A percentile compares a stretch with the other conserved stretches of the same genome.
phyloP scores from a whole-genome alignment of 2,888 invertebrate genomes.

The Thecocarcelia acutangulata region DNA sequence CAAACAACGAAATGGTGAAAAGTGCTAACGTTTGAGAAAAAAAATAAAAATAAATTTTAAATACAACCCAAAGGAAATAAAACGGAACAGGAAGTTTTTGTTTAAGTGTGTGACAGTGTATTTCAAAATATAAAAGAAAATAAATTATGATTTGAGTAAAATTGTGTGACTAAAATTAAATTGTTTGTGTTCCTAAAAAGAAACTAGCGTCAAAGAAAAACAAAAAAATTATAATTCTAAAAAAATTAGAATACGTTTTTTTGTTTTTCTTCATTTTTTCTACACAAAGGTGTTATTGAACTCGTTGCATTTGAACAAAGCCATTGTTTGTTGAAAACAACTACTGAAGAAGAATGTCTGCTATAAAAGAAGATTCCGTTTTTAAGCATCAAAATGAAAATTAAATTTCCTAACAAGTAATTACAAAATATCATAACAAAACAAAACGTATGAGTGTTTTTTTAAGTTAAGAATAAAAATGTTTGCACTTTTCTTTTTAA shows the following conservation, averaged over 20 bases:
- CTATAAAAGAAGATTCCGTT: neutral
- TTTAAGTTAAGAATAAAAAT: no score
- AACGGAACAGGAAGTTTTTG: constrained; percentile 57
- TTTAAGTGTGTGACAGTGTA: constrained; percentile 11
- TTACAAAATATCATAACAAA: constrained; percentile 1
- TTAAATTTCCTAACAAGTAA: neutral
- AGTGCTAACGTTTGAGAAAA: constrained; percentile 13
- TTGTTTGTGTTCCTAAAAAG: neutral
- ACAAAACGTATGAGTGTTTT: no score
- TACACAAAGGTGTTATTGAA: constrained; percentile 58
- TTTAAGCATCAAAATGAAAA: neutral
- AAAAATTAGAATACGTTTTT: neutral
- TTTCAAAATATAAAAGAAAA: constrained; percentile 10
- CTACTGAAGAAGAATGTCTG: neutral
- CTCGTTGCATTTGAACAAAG: constrained; percentile 52
- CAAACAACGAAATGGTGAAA: constrained; percentile 64
- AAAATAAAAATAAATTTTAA: constrained; percentile 19
- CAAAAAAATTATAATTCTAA: constrained; percentile 29
- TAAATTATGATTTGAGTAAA: no score
- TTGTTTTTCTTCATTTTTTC: neutral
- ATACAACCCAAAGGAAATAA: constrained; percentile 29
- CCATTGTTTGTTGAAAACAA: constrained; percentile 1
- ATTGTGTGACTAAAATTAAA: neutral
- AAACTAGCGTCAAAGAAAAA: no score
- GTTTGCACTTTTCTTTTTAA: neutral